Evolutionary conservation across 2,797 vertebrate species (phyloP).

Genomic region (Melopsittacus undulatus): DNA sequence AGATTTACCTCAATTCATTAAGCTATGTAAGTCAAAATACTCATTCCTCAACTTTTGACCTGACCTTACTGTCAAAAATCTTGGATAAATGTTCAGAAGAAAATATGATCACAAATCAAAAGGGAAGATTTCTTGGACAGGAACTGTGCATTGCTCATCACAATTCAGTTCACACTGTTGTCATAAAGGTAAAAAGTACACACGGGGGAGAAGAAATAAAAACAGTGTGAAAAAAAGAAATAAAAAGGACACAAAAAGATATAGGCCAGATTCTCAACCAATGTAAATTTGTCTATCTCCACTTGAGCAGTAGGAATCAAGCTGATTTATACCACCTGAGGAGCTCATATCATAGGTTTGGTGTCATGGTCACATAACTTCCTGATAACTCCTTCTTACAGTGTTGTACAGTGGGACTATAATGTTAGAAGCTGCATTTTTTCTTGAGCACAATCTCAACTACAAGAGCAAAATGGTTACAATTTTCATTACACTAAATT

Average conservation of each 20-base stretch:
- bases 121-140: background rate
- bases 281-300: background rate
- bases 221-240: background rate
- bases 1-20: slow-evolving; percentile 42
- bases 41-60: slow-evolving; percentile 22
- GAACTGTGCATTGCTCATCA: background rate
- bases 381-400: background rate
- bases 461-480: background rate
- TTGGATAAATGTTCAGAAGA: background rate
- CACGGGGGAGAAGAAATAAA: background rate
- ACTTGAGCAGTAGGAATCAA: background rate
- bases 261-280: background rate
- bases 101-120: background rate
- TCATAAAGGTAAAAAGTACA: slow-evolving; percentile 1
- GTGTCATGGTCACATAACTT: background rate
- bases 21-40: background rate
- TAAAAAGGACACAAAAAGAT: background rate
- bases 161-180: background rate
- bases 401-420: background rate
- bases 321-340: background rate
- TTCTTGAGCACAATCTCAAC: background rate
- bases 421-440: background rate
- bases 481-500: background rate
- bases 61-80: slow-evolving; percentile 10
- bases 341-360: background rate